Percentiles rank a stretch among this genome's conserved stretches.
Evolutionary conservation across 2,797 vertebrate genomes (phyloP).

Genomic region (Remorina albescens): DNA sequence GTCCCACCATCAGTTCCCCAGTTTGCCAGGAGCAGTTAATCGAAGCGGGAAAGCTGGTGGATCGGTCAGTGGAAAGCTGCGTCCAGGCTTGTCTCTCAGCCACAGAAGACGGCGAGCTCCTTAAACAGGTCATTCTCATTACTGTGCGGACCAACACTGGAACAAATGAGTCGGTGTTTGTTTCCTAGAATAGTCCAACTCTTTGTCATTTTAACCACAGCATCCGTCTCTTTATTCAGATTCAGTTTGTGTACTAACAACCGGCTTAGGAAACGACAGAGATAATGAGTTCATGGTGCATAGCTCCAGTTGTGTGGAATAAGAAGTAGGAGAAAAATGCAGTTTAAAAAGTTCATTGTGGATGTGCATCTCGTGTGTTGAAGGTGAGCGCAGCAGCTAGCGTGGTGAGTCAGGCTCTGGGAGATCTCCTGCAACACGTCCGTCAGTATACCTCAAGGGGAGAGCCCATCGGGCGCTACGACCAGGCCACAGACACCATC

Average conservation of each 20-base stretch:
- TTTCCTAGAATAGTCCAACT: not conserved
- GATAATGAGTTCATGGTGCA: constrained; percentile 34
- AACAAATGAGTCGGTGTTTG: constrained; percentile 2
- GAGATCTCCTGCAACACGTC: constrained; percentile 95
- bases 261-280: constrained; percentile 31
- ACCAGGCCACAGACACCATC: constrained; percentile 98
- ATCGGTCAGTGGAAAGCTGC: constrained; percentile 96
- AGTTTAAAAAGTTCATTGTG: constrained; percentile 11
- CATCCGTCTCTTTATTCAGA: not conserved
- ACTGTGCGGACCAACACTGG: not conserved
- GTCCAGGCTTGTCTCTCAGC: constrained; percentile 94
- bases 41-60: constrained; percentile 95
- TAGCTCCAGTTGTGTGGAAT: not conserved
- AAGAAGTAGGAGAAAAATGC: constrained; percentile 16
- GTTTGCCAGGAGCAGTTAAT: constrained; percentile 98
- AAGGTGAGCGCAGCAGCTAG: constrained; percentile 89
- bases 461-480: constrained; percentile 97
- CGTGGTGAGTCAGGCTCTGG: constrained; percentile 93
- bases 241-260: constrained; percentile 13
- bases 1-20: constrained; percentile 96
- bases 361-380: constrained; percentile 14
- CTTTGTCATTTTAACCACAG: not conserved
- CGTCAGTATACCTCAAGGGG: constrained; percentile 95
- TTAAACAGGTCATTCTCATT: constrained; percentile 90
- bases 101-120: constrained; percentile 91